Conservation (phyloP, 2,797 vertebrate genomes). For the Notolepis coatsorum region DNA sequence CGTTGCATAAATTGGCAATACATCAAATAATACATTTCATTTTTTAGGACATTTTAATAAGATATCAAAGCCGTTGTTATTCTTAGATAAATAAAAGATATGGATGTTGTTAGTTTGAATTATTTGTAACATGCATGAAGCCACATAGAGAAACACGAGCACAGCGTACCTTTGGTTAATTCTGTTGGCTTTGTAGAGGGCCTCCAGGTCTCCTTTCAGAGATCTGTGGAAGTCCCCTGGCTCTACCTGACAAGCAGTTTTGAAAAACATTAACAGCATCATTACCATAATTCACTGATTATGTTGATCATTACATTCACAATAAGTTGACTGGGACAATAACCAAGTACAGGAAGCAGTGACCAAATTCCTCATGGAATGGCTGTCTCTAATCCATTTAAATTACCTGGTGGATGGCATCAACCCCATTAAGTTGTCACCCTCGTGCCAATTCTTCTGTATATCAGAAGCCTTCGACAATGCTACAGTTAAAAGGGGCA, state of each 20-base stretch:
- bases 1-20: too few relatives aligned
- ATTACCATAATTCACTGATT: not conserved
- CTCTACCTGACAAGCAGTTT: slow-evolving; percentile 83
- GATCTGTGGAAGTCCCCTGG: slow-evolving; percentile 84
- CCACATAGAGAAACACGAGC: not conserved
- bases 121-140: too few relatives aligned
- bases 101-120: too few relatives aligned
- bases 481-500: too few relatives aligned
- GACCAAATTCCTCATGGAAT: not conserved
- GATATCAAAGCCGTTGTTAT: too few relatives aligned
- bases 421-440: not conserved
- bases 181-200: slow-evolving; percentile 83
- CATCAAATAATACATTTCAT: too few relatives aligned
- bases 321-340: not conserved
- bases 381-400: not conserved
- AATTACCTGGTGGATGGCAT: slow-evolving; percentile 4
- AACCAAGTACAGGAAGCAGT: not conserved
- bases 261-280: slow-evolving; percentile 36
- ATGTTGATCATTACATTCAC: not conserved
- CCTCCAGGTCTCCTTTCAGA: slow-evolving; percentile 87
- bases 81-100: too few relatives aligned
- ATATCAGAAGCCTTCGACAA: not conserved
- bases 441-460: not conserved
- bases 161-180: slow-evolving; percentile 85
- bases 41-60: too few relatives aligned